Base-by-base conservation (phyloP, 2,888 invertebrate species). In the Philereme vetulata region DNA sequence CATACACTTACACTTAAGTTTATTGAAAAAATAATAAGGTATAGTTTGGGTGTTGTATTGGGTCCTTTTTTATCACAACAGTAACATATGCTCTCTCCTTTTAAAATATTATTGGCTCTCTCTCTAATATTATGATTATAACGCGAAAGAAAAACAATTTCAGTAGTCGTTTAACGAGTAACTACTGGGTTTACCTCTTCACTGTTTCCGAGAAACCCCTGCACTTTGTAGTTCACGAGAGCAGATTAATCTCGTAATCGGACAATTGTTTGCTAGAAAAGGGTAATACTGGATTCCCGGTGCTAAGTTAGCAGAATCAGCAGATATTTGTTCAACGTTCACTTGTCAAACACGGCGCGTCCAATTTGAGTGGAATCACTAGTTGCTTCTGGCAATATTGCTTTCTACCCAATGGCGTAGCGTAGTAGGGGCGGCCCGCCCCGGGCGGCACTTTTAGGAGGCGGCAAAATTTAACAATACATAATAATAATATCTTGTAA, bases 361-460 rank as follows among this genome's bases (percentile, higher is more conserved):
- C 36, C 58, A 62, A 60, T 63, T 21, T 58, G 57, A 60, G 51
- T 59, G 52, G 56, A 62, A 62, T 56, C 60, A 68, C 68, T 64
- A 67, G 68, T 68, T 67, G 67, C 64, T 64, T 55, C 50, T 51
- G 43, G 58, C 44, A 56, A 56, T 11, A 34, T 56, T 57, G 44
- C 45, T 53, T 63, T 52, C 46, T n/a, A n/a, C n/a, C n/a, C n/a
- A n/a, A n/a, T n/a, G n/a, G n/a, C n/a, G n/a, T n/a, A n/a, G n/a
- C n/a, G n/a, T n/a, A n/a, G n/a, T n/a, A n/a, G n/a, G n/a, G n/a
- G n/a, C n/a, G n/a, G n/a, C n/a, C n/a, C n/a, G n/a, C n/a, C n/a
- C n/a, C n/a, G n/a, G n/a, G n/a, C n/a, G n/a, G n/a, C n/a, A n/a
- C n/a, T n/a, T n/a, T n/a, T n/a, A n/a, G n/a, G n/a, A n/a, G n/a